phyloP scores from a whole-genome alignment of 2,888 invertebrate species.

The Macrophya alboannulata region DNA sequence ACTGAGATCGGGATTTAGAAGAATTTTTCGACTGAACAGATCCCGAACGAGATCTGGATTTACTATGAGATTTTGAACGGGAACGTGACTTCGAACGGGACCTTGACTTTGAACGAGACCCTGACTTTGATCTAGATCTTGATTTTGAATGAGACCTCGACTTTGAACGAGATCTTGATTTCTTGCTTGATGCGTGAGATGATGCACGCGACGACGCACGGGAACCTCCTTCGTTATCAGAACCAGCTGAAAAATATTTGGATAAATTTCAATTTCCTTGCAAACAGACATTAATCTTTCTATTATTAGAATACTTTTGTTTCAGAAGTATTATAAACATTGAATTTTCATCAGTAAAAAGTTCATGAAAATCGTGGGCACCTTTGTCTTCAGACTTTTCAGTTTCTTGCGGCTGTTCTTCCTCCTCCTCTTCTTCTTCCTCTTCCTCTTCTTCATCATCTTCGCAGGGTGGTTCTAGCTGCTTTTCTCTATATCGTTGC shows the following conservation, averaged over 20 bases:
- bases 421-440: conserved; percentile 84
- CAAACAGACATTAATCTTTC: background rate
- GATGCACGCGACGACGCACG: conserved; percentile 80
- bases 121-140: conserved; percentile 70
- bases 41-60: conserved; percentile 73
- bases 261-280: background rate
- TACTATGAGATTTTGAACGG: conserved; percentile 64
- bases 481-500: conserved; percentile 92
- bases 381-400: conserved; percentile 77
- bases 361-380: conserved; percentile 60
- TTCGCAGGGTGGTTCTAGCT: conserved; percentile 92
- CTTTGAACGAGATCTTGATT: conserved; percentile 72
- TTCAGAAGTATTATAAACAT: conserved; percentile 38
- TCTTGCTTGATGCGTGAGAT: conserved; percentile 74
- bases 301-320: background rate
- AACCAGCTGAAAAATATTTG: conserved; percentile 71
- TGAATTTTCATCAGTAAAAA: conserved; percentile 15
- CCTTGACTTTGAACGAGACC: conserved; percentile 69
- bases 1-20: conserved; percentile 66
- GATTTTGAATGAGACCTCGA: conserved; percentile 71
- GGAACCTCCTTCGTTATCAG: conserved; percentile 78
- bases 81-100: conserved; percentile 72
- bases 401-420: conserved; percentile 79
- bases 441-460: conserved; percentile 87
- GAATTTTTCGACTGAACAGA: conserved; percentile 64